Conservation (phyloP, 1,140 invertebrate species). For the Formica exsecta region DNA sequence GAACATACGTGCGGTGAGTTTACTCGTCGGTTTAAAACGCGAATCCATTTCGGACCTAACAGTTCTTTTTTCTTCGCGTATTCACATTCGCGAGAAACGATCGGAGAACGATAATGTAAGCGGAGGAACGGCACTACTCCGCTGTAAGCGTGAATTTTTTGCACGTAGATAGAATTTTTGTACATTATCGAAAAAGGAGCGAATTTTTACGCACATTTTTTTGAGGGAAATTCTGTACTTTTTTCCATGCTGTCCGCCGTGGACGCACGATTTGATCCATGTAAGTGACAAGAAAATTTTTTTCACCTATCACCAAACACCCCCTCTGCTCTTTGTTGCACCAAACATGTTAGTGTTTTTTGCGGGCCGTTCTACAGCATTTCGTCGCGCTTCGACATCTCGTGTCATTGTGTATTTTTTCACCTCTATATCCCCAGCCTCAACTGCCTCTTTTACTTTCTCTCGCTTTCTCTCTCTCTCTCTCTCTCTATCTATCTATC, state of each 20-base stretch:
- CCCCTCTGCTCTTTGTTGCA: conserved; percentile 75
- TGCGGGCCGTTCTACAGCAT: conserved; percentile 68
- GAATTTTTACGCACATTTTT: conserved; percentile 82
- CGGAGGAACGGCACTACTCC: conserved; percentile 48
- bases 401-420: conserved; percentile 71
- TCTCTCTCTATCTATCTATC: neutral
- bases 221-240: conserved; percentile 85
- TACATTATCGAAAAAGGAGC: conserved; percentile 77
- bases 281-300: conserved; percentile 86
- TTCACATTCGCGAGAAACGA: neutral
- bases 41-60: neutral
- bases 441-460: neutral
- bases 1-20: neutral
- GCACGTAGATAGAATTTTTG: conserved; percentile 83
- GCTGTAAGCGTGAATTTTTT: conserved; percentile 76
- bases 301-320: conserved; percentile 83
- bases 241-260: conserved; percentile 86
- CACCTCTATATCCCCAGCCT: conserved; percentile 43
- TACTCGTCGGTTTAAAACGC: neutral
- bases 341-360: conserved; percentile 73
- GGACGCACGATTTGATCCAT: conserved; percentile 85
- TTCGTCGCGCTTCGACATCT: conserved; percentile 74
- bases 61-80: neutral
- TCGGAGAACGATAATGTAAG: conserved; percentile 35
- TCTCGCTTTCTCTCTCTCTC: conserved; percentile 1